Evolutionary conservation across 2,113 vertebrate genomes (phyloP).

Genomic region (Clupea harengus): DNA sequence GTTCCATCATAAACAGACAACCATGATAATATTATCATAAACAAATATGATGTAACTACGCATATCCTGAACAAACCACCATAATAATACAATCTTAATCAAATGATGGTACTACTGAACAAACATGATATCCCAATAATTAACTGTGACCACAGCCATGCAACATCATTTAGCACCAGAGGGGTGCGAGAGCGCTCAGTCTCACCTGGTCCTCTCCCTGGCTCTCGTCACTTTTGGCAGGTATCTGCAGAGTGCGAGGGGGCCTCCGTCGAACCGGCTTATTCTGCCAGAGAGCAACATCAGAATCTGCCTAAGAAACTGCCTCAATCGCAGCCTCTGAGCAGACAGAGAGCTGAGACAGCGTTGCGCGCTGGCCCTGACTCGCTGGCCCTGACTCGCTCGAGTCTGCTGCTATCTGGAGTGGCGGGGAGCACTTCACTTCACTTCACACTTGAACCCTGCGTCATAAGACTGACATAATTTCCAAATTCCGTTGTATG

Average conservation of each 20-base stretch:
- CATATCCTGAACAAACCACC: background rate
- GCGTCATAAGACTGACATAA: background rate
- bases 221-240: slow-evolving; percentile 21
- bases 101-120: background rate
- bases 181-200: background rate
- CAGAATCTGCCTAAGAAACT: background rate
- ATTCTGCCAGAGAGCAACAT: slow-evolving; percentile 33
- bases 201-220: slow-evolving; percentile 42
- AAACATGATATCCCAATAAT: background rate
- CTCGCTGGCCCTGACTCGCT: no score
- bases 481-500: no score
- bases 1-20: background rate
- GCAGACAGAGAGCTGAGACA: background rate
- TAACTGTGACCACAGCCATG: background rate
- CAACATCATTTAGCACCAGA: background rate
- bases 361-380: background rate
- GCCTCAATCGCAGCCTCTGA: background rate
- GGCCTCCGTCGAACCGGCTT: slow-evolving; percentile 48
- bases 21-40: background rate
- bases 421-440: background rate
- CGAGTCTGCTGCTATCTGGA: background rate
- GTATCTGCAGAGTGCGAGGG: slow-evolving; percentile 37
- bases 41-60: background rate
- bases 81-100: background rate
- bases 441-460: no score